phyloP scores from a whole-genome alignment of 1,140 invertebrate species.

The Temnothorax longispinosus region DNA sequence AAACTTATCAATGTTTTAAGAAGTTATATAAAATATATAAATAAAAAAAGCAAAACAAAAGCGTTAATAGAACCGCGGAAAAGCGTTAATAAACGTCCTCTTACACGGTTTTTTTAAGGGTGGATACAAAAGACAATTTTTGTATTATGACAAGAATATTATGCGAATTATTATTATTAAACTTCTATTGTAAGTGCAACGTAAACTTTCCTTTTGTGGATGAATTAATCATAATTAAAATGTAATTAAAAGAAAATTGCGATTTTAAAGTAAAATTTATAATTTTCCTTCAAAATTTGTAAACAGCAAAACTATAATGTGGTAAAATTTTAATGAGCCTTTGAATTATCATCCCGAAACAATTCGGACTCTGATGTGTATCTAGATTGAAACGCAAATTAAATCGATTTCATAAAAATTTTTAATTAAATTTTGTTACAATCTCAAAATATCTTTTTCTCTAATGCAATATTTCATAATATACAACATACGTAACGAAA shows the following conservation, averaged over 20 bases:
- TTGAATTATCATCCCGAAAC: neutral
- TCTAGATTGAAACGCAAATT: slow-evolving; percentile 10
- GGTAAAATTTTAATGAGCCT: neutral
- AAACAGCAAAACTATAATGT: neutral
- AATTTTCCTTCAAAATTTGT: neutral
- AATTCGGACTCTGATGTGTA: neutral
- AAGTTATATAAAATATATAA: no score
- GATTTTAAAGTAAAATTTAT: neutral
- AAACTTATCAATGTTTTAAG: no score
- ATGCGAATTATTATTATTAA: slow-evolving; percentile 1
- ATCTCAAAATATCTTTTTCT: neutral
- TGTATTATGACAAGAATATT: neutral
- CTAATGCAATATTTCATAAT: neutral
- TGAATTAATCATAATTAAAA: neutral
- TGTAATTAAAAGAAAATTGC: slow-evolving; percentile 2
- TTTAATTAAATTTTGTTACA: slow-evolving; percentile 9
- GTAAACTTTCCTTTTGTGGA: neutral
- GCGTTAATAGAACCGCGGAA: no score
- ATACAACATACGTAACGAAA: neutral
- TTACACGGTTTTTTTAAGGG: no score
- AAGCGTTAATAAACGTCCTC: no score
- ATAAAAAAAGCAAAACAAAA: no score
- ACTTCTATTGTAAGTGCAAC: neutral
- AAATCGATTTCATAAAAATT: slow-evolving; percentile 13
- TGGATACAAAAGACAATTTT: neutral